phyloP scores from a whole-genome alignment of 1,140 invertebrate genomes.

The Drosophila ananassae region DNA sequence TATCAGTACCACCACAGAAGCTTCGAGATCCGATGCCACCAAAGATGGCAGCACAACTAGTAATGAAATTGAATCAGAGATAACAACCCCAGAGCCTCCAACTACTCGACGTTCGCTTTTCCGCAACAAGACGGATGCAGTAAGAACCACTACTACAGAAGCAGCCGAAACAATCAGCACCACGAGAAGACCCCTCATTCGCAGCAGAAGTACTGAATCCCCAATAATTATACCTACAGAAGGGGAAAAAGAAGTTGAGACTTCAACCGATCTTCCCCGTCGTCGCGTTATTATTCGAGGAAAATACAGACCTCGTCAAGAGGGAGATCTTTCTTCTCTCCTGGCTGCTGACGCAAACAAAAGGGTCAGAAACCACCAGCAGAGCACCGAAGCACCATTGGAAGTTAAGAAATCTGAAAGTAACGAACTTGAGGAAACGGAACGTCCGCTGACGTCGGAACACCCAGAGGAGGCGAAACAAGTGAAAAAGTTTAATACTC shows the following conservation, averaged over 20 bases:
- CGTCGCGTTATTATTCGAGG: conserved; percentile 55
- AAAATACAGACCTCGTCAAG: conserved; percentile 57
- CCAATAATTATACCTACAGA: conserved; percentile 11
- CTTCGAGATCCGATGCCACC: background rate
- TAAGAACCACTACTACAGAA: conserved; percentile 10
- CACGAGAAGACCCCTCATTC: conserved; percentile 18
- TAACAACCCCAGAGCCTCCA: background rate
- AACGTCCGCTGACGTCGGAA: background rate
- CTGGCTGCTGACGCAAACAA: conserved; percentile 64
- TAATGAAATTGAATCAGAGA: conserved; percentile 2
- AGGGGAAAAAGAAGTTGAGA: background rate
- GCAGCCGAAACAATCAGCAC: conserved; percentile 11
- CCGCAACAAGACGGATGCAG: conserved; percentile 3
- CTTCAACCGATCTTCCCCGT: conserved; percentile 27
- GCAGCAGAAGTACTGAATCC: conserved; percentile 33
- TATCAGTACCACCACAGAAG: conserved; percentile 7
- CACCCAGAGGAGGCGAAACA: background rate
- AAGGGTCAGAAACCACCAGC: conserved; percentile 11
- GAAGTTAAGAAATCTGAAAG: background rate
- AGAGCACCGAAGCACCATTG: conserved; percentile 12
- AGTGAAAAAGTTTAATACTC: conserved; percentile 8
- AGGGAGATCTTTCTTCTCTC: conserved; percentile 68
- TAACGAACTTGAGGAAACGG: background rate
- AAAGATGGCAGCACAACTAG: background rate
- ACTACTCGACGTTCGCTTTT: conserved; percentile 27